phyloP scores from a whole-genome alignment of 2,888 invertebrate genomes.

The Drymonia ruficornis region DNA sequence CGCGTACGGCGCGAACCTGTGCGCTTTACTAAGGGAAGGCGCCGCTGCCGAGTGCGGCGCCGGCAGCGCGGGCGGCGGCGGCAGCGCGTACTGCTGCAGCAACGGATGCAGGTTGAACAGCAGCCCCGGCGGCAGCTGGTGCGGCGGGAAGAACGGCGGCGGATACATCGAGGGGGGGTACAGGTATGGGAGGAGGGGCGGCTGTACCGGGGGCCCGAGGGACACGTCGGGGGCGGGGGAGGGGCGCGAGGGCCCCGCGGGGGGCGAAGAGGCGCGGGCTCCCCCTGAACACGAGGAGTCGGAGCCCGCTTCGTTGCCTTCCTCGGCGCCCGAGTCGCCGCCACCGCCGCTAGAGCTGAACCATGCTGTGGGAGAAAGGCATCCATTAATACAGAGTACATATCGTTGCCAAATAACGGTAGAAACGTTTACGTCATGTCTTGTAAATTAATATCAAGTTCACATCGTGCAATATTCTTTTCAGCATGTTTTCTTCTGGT shows the following conservation, averaged over 20 bases:
- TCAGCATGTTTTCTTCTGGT: too few relatives aligned
- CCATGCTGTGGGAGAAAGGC: slow-evolving; percentile 78
- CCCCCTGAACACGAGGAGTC: slow-evolving; percentile 91
- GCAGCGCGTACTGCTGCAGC: slow-evolving; percentile 93
- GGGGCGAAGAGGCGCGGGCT: slow-evolving; percentile 80
- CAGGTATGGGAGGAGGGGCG: slow-evolving; percentile 96
- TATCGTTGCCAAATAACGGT: too few relatives aligned
- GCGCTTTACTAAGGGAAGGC: slow-evolving; percentile 86
- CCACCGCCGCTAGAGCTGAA: slow-evolving; percentile 87
- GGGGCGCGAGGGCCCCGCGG: slow-evolving; percentile 85
- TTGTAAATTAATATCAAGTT: too few relatives aligned
- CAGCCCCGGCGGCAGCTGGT: slow-evolving; percentile 92
- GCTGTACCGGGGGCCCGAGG: slow-evolving; percentile 96
- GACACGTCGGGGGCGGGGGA: slow-evolving; percentile 97
- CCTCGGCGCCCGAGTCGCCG: slow-evolving; percentile 86
- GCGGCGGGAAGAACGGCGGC: slow-evolving; percentile 89
- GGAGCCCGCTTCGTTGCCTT: slow-evolving; percentile 87
- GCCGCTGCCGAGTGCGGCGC: slow-evolving; percentile 86
- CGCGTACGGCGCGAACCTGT: slow-evolving; percentile 95
- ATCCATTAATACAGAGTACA: not conserved
- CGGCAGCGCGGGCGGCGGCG: slow-evolving; percentile 86
- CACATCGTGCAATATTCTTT: too few relatives aligned
- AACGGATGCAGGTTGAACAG: slow-evolving; percentile 95
- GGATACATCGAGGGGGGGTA: slow-evolving; percentile 96
- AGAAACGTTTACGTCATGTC: too few relatives aligned